phyloP scores from a whole-genome alignment of 2,797 vertebrate species.

The Cygnus olor region DNA sequence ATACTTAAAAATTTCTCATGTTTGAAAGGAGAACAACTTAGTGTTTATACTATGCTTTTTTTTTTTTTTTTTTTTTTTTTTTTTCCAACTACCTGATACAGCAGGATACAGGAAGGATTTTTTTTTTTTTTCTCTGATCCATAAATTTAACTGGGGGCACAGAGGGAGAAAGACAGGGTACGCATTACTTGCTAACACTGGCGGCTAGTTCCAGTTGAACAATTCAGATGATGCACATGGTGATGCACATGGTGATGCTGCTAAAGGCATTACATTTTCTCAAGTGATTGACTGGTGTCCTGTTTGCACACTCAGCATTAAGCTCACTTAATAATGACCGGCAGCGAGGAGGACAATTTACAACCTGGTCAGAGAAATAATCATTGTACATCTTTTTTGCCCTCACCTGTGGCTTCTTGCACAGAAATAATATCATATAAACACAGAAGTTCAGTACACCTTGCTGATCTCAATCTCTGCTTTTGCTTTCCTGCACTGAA shows the following conservation, averaged over 20 bases:
- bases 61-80: neutral
- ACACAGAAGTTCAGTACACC: neutral
- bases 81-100: neutral
- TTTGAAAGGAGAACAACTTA: neutral
- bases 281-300: neutral
- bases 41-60: neutral
- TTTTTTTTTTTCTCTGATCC: neutral
- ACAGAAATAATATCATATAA: neutral
- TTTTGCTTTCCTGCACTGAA: neutral
- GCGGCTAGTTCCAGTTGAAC: neutral
- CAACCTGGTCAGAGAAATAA: neutral
- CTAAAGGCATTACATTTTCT: neutral
- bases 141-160: neutral
- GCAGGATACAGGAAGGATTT: neutral
- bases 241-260: too few relatives aligned
- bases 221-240: neutral
- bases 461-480: neutral
- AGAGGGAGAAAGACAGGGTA: neutral
- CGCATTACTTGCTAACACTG: neutral
- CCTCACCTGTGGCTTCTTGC: neutral
- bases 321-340: neutral
- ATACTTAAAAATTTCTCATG: neutral
- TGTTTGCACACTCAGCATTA: neutral
- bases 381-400: neutral
- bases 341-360: neutral